These are phyloP conservation scores for Onthophagus sagittarius DNA, from an alignment of 2,888 invertebrate genomes.

Conservation along the genomic window DNA sequence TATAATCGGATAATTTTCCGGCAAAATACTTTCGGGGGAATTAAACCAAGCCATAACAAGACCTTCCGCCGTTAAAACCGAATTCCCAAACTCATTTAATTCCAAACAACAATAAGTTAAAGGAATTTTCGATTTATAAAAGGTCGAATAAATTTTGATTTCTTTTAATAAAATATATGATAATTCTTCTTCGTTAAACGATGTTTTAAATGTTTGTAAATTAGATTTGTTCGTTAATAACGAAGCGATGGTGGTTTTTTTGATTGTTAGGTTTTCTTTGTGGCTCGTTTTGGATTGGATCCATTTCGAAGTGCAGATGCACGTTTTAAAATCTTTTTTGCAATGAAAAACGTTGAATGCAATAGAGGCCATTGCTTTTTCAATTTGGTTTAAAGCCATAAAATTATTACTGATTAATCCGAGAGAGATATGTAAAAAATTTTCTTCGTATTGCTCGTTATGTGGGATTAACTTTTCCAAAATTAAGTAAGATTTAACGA, in stretches of 20 bases:
- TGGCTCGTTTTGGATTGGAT: background rate
- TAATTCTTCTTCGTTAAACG: background rate
- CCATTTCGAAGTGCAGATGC: background rate
- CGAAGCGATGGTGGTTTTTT: background rate
- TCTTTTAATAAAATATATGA: background rate
- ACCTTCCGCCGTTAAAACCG: background rate
- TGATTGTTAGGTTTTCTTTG: background rate
- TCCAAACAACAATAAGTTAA: background rate
- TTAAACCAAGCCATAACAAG: background rate
- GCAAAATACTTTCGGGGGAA: background rate
- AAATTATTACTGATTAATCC: background rate
- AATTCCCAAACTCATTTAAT: background rate
- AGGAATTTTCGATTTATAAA: background rate
- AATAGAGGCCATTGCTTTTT: background rate
- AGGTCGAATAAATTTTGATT: background rate
- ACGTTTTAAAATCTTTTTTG: background rate
- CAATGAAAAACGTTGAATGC: background rate
- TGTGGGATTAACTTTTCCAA: too few relatives aligned
- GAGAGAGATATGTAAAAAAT: background rate
- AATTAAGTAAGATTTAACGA: too few relatives aligned
- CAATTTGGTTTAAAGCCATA: background rate
- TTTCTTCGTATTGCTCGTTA: background rate
- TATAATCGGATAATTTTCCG: background rate
- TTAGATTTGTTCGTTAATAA: background rate
- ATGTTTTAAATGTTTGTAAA: background rate